phyloP scores from a whole-genome alignment of 35 echinoderm and acorn worm species.

The Chiridota heheva region DNA sequence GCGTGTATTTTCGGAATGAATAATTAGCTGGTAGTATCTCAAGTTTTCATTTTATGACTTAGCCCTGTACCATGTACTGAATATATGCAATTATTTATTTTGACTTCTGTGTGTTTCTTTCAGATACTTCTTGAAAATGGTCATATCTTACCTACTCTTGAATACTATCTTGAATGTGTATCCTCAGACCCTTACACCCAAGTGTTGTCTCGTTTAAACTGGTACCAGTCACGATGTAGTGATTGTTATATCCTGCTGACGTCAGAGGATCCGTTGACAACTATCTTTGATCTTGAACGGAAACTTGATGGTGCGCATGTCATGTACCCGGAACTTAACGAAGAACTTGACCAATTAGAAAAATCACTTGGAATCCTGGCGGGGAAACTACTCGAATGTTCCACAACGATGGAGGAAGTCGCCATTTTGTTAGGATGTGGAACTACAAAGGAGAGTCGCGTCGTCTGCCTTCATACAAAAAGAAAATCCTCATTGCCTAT shows the following conservation, averaged over 20 bases:
- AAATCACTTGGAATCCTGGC: slow-evolving; percentile 7
- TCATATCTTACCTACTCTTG: slow-evolving; percentile 7
- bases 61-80: too few relatives aligned
- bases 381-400: slow-evolving; percentile 4
- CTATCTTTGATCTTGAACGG: slow-evolving; percentile 42
- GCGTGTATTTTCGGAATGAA: too few relatives aligned
- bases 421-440: slow-evolving; percentile 19
- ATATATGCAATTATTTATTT: too few relatives aligned
- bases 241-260: slow-evolving; percentile 45
- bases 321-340: slow-evolving; percentile 38
- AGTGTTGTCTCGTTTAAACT: slow-evolving; percentile 7
- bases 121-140: slow-evolving; percentile 36
- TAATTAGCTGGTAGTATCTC: too few relatives aligned
- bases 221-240: slow-evolving; percentile 52
- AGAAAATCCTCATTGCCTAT: neutral
- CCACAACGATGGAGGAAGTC: slow-evolving; percentile 15
- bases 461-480: too few relatives aligned
- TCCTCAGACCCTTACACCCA: slow-evolving; percentile 5
- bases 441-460: neutral
- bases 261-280: slow-evolving; percentile 36
- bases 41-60: too few relatives aligned
- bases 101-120: too few relatives aligned
- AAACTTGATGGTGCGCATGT: neutral
- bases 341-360: slow-evolving; percentile 20
- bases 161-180: neutral